Percentiles rank a stretch among this genome's conserved stretches.
Evolutionary conservation across 2,113 vertebrate species (phyloP).

Genomic region (Anarrhichthys ocellatus): DNA sequence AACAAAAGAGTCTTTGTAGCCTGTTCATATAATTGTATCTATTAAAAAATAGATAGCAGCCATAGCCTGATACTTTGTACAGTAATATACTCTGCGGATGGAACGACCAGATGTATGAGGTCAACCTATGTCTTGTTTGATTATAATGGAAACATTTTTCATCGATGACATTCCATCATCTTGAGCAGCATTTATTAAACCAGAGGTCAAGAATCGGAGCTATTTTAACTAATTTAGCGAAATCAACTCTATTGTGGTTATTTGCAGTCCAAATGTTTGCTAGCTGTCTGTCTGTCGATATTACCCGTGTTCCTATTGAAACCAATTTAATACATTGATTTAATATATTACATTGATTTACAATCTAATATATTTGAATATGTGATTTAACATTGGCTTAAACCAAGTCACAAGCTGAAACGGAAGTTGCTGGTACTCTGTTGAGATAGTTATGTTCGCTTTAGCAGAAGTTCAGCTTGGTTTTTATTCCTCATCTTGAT

Average conservation of each 20-base stretch:
- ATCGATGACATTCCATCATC: slow-evolving; percentile 1
- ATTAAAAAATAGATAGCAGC: slow-evolving; percentile 15
- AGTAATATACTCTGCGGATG: slow-evolving; percentile 17
- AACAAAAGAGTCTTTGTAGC: slow-evolving; percentile 47
- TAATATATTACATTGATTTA: not conserved
- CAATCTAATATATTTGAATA: slow-evolving; percentile 6
- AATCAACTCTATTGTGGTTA: not conserved
- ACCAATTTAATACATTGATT: not conserved
- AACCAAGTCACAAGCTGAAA: not conserved
- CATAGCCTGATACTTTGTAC: slow-evolving; percentile 40
- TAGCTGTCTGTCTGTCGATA: not conserved
- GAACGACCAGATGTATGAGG: not conserved
- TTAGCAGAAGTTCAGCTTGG: not conserved
- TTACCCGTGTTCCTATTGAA: not conserved
- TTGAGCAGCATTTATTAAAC: not conserved
- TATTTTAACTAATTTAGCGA: not conserved
- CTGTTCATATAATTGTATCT: slow-evolving; percentile 22
- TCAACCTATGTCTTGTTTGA: not conserved
- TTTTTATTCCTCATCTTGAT: not conserved
- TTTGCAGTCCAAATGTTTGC: not conserved
- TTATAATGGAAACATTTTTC: slow-evolving; percentile 4
- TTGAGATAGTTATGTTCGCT: not conserved
- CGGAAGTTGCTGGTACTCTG: not conserved
- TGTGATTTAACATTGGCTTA: not conserved
- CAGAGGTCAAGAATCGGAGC: not conserved